These are phyloP conservation scores for Callyntrura guangdongensis DNA, from an alignment of 2,888 invertebrate genomes.

Conservation along the genomic window DNA sequence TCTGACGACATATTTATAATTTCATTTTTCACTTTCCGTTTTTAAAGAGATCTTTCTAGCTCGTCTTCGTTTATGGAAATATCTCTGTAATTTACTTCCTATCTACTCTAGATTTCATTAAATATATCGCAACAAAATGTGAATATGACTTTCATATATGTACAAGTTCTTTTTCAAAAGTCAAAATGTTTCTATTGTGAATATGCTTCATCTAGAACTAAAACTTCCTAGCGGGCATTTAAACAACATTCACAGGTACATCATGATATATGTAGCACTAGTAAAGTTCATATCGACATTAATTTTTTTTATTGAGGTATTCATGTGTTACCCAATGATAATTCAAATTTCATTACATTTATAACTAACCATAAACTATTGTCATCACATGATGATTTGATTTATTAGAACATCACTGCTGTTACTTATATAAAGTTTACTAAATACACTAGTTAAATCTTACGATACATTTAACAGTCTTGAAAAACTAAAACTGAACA, in stretches of 20 bases:
- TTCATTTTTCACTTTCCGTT: constrained; percentile 19
- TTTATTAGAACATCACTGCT: neutral
- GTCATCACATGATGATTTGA: neutral
- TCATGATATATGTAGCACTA: neutral
- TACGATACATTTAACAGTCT: constrained; percentile 40
- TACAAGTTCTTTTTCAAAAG: neutral
- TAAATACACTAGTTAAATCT: constrained; percentile 11
- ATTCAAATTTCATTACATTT: constrained; percentile 12
- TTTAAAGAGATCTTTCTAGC: neutral
- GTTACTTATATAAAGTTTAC: neutral
- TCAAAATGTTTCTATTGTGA: neutral
- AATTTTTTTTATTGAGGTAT: constrained; percentile 36
- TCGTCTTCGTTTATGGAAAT: constrained; percentile 8
- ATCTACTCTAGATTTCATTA: neutral
- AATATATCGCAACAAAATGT: neutral
- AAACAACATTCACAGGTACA: neutral
- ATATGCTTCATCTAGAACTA: neutral
- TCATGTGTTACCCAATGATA: neutral
- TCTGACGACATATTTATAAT: constrained; percentile 34
- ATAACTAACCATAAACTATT: neutral
- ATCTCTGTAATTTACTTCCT: neutral
- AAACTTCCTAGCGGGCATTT: constrained; percentile 6
- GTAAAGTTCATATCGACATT: neutral
- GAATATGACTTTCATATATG: neutral
- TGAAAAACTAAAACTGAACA: constrained; percentile 56